A percentile compares a stretch with the other conserved stretches of the same genome.
phyloP scores from a whole-genome alignment of 2,113 vertebrate species.

The Tursiops truncatus region DNA sequence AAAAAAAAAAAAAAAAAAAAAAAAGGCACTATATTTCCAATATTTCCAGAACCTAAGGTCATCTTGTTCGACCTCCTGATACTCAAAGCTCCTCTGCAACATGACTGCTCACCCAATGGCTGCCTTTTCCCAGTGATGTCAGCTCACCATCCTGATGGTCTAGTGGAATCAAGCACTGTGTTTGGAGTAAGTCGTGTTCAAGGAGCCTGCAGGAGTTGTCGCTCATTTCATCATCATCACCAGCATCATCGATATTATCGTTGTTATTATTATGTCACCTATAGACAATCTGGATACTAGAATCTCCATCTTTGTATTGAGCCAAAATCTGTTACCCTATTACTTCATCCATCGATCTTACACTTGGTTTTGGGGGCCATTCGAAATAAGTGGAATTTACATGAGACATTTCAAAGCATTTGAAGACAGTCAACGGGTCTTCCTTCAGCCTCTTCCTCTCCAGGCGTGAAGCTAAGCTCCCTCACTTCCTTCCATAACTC shows the following conservation, averaged over 20 bases:
- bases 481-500: neutral
- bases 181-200: neutral
- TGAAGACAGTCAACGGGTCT: neutral
- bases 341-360: neutral
- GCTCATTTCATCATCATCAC: neutral
- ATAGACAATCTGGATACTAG: neutral
- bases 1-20: too few relatives aligned
- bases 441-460: neutral
- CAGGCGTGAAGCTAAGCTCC: neutral
- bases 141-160: neutral
- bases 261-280: neutral
- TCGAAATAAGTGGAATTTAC: neutral
- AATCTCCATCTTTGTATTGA: neutral
- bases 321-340: neutral
- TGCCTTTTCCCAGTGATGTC: neutral
- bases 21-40: neutral
- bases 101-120: neutral
- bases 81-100: neutral
- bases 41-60: neutral
- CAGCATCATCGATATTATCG: neutral
- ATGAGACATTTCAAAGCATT: constrained; percentile 8
- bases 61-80: neutral
- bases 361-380: neutral
- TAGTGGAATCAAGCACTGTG: neutral
- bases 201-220: neutral